phyloP scores from a whole-genome alignment of 1,140 invertebrate genomes.

The Mizuhopecten yessoensis region DNA sequence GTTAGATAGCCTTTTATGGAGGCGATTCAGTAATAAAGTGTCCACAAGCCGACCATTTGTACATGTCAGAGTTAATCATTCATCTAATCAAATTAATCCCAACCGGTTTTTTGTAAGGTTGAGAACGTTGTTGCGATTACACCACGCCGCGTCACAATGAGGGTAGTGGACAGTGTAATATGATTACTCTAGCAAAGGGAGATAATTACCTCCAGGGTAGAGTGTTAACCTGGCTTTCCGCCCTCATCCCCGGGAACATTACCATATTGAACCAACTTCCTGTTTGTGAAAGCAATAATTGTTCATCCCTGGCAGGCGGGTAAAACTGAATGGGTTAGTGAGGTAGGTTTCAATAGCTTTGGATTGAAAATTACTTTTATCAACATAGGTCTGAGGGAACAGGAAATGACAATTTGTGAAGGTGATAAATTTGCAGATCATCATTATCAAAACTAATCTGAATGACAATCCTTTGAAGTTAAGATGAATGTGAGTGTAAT shows the following conservation, averaged over 20 bases:
- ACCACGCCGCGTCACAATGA: not conserved
- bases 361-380: not conserved
- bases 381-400: not conserved
- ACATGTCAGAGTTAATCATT: not conserved
- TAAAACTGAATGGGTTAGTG: not conserved
- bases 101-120: not conserved
- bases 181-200: not conserved
- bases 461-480: not conserved
- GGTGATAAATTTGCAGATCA: not conserved
- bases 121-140: not conserved
- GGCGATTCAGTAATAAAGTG: not conserved
- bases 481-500: not conserved
- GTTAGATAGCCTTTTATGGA: not conserved
- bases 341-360: not conserved
- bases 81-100: not conserved
- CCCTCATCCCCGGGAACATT: not conserved
- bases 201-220: not conserved
- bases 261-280: conserved; percentile 15
- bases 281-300: not conserved
- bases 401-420: not conserved
- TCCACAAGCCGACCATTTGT: not conserved
- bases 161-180: conserved; percentile 4
- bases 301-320: not conserved
- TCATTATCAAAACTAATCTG: not conserved
- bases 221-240: conserved; percentile 23